Conservation (phyloP, 2,797 vertebrate species). For the Phoebastria nigripes region DNA sequence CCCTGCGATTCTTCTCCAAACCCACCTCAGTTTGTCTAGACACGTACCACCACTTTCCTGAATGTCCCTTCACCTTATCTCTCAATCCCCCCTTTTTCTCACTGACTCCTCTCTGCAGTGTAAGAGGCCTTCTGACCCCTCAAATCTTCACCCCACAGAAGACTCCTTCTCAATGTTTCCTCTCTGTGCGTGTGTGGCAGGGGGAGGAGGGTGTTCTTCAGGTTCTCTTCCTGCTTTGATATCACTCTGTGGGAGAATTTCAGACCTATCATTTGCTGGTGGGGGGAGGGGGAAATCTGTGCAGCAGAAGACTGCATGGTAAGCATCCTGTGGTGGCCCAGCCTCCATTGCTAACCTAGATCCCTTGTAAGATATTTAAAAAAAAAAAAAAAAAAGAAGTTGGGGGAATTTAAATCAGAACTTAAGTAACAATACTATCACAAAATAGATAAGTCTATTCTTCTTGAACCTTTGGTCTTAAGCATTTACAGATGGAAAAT, state of each 20-base stretch:
- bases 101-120: background rate
- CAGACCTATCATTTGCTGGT: background rate
- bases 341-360: background rate
- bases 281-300: background rate
- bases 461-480: background rate
- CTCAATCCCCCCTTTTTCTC: background rate
- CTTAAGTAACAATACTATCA: background rate
- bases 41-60: background rate
- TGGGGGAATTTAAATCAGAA: background rate
- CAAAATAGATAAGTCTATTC: background rate
- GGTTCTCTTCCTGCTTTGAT: background rate
- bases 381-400: too few relatives aligned
- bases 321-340: background rate
- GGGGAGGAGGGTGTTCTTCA: background rate
- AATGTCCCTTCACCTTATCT: background rate
- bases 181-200: background rate
- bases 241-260: background rate
- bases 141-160: background rate
- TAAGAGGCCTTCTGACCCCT: background rate
- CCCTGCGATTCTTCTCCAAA: background rate
- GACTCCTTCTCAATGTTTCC: background rate
- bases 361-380: background rate
- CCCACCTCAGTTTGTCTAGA: background rate
- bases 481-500: conserved; percentile 41
- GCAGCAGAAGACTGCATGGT: background rate